Evolutionary conservation across 2,888 invertebrate species (phyloP), one percentile per base, ranked within the genome.

Genomic region (Melinaea menophilus): DNA sequence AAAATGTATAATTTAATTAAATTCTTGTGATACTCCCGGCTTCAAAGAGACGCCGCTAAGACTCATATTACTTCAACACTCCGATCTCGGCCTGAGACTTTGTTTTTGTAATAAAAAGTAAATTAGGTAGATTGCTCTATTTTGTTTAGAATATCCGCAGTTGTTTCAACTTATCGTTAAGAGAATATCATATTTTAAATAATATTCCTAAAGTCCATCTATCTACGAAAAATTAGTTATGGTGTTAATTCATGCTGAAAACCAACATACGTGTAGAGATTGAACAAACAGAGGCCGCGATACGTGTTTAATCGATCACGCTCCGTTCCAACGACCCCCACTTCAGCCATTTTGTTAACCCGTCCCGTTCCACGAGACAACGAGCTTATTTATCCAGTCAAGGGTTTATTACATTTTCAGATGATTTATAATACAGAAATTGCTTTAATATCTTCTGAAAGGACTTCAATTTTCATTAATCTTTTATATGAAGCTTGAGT

Each of bases 1-100:
- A 71, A 68, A 71, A 62, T 68, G 66, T 67, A 64, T 64, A 56
- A 62, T 69, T 69, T 69, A 69, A 70, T 71, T 71, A 68, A 69
- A 67, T 70, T 67, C 69, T 59, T 61, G 51, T 9, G 45, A 57
- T 33, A 46, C 33, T 55, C 58, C 34, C 46, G 33, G n/a, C n/a
- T n/a, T 47, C 31, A 34, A n/a, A 34, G 33, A 47, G 11, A 51
- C 51, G 51, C 31, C 22, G 22, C 51, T 51, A 9, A 41, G 41
- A 41, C 37, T 48, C 13, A 31, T 51, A 11, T 51, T 31, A 51
- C 9, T 7, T 51, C 31, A 51, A n/a, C 31, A 31, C 31, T 51
- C 51, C 51, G 7, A 31, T 7, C 7, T 7, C 51, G 3, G 4
- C 9, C 9, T 22, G 7, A 31, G 51, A 31, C 31, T 22, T 31